Conservation (phyloP, 2,888 invertebrate genomes). For the Pyrocoelia pectoralis region DNA sequence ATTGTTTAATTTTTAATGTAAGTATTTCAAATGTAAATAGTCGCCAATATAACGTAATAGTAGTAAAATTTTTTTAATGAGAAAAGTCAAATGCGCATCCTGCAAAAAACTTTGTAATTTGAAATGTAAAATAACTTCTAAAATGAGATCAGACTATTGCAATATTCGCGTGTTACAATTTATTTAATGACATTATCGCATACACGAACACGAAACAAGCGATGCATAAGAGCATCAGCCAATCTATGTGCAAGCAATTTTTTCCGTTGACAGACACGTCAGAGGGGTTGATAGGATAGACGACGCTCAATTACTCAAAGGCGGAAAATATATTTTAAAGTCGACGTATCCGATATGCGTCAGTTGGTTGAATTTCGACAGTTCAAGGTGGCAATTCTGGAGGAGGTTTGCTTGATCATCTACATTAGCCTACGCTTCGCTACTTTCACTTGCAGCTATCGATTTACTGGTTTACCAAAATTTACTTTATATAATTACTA, state of each 20-base stretch:
- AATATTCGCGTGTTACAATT: not conserved
- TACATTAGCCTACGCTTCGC: constrained; percentile 34
- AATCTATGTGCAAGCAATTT: constrained; percentile 31
- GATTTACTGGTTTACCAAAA: constrained; percentile 38
- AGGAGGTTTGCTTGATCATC: constrained; percentile 22
- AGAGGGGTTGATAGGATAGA: constrained; percentile 30
- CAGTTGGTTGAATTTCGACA: constrained; percentile 32
- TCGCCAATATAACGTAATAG: too few relatives aligned
- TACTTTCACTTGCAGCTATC: constrained; percentile 38
- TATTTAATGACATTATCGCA: not conserved
- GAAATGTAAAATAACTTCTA: too few relatives aligned
- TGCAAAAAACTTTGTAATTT: too few relatives aligned
- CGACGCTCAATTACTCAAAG: constrained; percentile 36
- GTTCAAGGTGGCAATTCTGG: constrained; percentile 31
- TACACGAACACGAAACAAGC: constrained; percentile 22
- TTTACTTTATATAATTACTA: not conserved
- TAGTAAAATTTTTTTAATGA: too few relatives aligned
- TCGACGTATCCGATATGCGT: constrained; percentile 32
- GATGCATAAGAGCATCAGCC: constrained; percentile 28
- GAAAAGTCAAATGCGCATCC: too few relatives aligned
- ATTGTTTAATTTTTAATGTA: too few relatives aligned
- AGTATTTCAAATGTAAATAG: too few relatives aligned
- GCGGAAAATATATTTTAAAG: constrained; percentile 36
- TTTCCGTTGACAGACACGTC: constrained; percentile 31
- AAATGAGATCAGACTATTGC: too few relatives aligned